These are phyloP conservation scores for Trachelus iudaicus DNA, from an alignment of 2,888 invertebrate genomes.

Conservation along the genomic window DNA sequence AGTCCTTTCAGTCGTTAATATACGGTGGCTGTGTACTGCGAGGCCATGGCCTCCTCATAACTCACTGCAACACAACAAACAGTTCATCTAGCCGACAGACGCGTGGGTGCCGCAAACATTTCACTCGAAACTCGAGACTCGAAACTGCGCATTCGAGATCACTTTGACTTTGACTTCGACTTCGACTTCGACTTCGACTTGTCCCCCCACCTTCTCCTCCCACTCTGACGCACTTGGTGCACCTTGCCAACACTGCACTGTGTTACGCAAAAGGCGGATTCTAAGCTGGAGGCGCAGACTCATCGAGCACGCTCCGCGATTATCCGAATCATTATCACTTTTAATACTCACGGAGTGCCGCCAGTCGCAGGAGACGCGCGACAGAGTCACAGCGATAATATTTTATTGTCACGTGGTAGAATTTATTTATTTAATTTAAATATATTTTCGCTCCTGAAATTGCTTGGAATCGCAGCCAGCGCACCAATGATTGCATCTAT, in stretches of 20 bases:
- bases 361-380: too few species aligned
- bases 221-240: not conserved
- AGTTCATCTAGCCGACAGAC: slow-evolving; percentile 49
- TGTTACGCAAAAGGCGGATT: slow-evolving; percentile 39
- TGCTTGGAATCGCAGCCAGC: too few species aligned
- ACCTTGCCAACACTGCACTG: slow-evolving; percentile 30
- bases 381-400: not conserved
- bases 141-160: not conserved
- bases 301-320: slow-evolving; percentile 41
- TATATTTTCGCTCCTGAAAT: not conserved
- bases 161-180: not conserved
- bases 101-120: slow-evolving; percentile 49
- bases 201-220: not conserved
- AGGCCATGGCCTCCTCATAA: slow-evolving; percentile 48
- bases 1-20: slow-evolving; percentile 54
- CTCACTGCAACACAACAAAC: slow-evolving; percentile 51
- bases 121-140: slow-evolving; percentile 34
- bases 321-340: slow-evolving; percentile 51
- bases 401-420: not conserved
- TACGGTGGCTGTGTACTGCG: slow-evolving; percentile 45
- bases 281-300: slow-evolving; percentile 20
- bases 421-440: not conserved
- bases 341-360: slow-evolving; percentile 49
- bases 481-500: too few species aligned
- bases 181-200: not conserved